phyloP scores from a whole-genome alignment of 2,113 vertebrate species.

The Gavia stellata region DNA sequence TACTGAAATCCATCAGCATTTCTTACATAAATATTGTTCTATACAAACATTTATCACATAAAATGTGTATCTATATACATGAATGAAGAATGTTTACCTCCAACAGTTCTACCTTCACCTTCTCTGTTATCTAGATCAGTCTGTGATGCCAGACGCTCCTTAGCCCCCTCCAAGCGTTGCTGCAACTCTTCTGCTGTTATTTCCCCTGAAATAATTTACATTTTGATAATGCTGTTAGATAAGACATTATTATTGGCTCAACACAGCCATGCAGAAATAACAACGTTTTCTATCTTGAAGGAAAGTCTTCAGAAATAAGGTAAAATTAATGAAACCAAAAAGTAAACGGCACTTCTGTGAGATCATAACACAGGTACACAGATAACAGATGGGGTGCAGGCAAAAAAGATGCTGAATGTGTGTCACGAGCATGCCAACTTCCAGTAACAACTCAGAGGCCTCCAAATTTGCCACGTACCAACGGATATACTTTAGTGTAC shows the following conservation, averaged over 20 bases:
- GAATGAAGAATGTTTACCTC: constrained; percentile 48
- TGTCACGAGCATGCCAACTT: background rate
- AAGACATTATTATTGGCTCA: background rate
- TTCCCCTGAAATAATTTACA: constrained; percentile 79
- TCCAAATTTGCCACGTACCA: background rate
- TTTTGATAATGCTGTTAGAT: background rate
- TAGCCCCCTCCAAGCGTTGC: constrained; percentile 86
- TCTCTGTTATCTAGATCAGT: constrained; percentile 69
- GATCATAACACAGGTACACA: background rate
- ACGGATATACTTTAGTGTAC: background rate
- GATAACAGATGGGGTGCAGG: background rate
- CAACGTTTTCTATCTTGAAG: background rate
- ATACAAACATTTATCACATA: too few species aligned
- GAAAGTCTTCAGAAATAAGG: background rate
- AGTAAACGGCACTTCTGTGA: background rate
- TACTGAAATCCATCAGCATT: background rate
- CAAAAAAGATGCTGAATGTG: background rate
- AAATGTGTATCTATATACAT: background rate
- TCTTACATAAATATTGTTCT: too few species aligned
- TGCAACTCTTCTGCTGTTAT: constrained; percentile 92
- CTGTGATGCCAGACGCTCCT: constrained; percentile 83
- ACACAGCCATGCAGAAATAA: background rate
- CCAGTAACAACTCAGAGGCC: background rate
- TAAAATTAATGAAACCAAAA: background rate
- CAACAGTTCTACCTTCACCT: constrained; percentile 63